These are phyloP conservation scores for Cataglyphis hispanica DNA, from an alignment of 1,140 invertebrate species.

Conservation along the genomic window DNA sequence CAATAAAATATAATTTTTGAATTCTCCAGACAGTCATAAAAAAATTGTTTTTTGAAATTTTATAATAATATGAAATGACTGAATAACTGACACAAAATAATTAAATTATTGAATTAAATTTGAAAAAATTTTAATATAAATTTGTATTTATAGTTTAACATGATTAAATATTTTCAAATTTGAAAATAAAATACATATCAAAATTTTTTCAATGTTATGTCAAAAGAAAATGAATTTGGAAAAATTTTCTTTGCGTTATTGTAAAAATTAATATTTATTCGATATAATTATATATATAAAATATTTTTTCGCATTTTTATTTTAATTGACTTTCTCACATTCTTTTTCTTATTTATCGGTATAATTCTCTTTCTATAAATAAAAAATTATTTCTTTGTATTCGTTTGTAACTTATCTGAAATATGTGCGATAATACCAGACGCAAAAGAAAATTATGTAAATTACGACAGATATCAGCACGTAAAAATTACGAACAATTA, in stretches of 20 bases:
- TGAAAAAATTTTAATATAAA: too few species aligned
- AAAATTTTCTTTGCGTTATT: neutral
- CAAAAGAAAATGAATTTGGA: neutral
- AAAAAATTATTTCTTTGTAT: neutral
- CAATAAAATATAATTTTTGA: neutral
- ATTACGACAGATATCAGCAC: neutral
- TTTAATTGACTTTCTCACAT: neutral
- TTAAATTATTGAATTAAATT: too few species aligned
- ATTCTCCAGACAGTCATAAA: neutral
- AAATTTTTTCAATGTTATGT: neutral
- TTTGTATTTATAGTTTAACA: too few species aligned
- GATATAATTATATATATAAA: too few species aligned
- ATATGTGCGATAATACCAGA: too few species aligned
- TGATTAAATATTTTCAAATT: too few species aligned
- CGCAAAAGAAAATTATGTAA: neutral
- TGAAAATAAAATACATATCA: too few species aligned
- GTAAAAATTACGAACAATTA: neutral
- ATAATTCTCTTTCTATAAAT: neutral
- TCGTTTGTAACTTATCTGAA: neutral
- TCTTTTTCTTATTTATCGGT: neutral
- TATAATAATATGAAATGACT: too few species aligned
- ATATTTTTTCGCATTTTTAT: neutral
- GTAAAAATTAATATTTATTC: constrained; percentile 4
- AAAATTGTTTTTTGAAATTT: too few species aligned
- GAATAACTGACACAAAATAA: too few species aligned